Evolutionary conservation across 92 coral and sea anemone species (phyloP), one percentile per base, ranked within the genome.

Genomic region (Zoanthus sociatus): DNA sequence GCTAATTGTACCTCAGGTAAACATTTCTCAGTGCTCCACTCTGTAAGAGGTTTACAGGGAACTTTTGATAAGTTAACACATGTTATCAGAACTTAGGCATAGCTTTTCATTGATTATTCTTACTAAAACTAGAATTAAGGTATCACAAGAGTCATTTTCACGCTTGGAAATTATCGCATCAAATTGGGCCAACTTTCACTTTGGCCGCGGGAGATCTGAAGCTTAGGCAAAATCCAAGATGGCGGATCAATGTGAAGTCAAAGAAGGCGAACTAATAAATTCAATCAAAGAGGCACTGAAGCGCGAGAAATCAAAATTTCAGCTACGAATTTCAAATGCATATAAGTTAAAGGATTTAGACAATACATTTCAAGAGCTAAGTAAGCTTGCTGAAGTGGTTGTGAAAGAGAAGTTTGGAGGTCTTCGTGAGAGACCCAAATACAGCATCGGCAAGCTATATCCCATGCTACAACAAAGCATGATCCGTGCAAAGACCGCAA

Each of bases 401-500:
- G 90, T 44, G 21, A 77, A 87, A 69, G 90, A 63, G 37, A 77
- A 87, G 61, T 78, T 77, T 63, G 90, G 90, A 67, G 12, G 78
- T n/a, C 86, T 87, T 78, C 78, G 76, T 63, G 86, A 87, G 32
- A 48, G 86, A 47, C 67, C 86, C 14, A 66, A 83, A 46, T 67
- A 83, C 77, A 67, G 58, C 33, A 17, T 83, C 77, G 45, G 56
- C 42, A 42, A 83, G 42, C 73, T 82, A 78, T 83, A 83, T 17
- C 87, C 76, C 13, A 44, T 87, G 87, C 79, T 86, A 30, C 66
- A 91, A 17, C 78, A 81, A 18, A 54, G 53, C 64, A 90, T 90
- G 93, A 54, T 61, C n/a, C 71, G 84, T 47, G 90, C 78, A 16
- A 81, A 87, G 48, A 66, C 75, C 67, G 83, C 88, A 67, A 90